Evolutionary conservation across 92 coral and sea anemone species (phyloP).

Genomic region (Porites rus): DNA sequence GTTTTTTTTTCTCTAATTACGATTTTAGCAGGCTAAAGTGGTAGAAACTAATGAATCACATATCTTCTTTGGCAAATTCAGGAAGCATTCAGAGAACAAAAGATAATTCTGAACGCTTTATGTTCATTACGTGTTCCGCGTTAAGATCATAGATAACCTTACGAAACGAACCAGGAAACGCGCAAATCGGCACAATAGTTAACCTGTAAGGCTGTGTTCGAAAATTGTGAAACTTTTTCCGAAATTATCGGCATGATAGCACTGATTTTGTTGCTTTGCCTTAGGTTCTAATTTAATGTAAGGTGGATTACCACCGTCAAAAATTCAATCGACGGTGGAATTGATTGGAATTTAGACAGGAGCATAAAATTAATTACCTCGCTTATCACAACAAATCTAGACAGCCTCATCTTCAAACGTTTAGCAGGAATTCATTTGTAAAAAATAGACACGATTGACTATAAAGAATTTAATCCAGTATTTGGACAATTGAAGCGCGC

Average conservation of each 20-base stretch:
- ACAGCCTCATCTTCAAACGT: constrained; percentile 1
- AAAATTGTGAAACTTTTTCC: too few relatives aligned
- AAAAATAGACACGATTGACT: not conserved
- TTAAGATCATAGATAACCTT: not conserved
- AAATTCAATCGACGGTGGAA: not conserved
- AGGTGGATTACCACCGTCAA: too few relatives aligned
- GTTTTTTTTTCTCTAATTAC: not conserved
- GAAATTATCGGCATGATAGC: too few relatives aligned
- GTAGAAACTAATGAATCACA: not conserved
- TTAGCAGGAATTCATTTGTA: not conserved
- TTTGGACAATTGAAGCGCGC: too few relatives aligned
- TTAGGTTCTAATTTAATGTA: too few relatives aligned
- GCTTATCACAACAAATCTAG: not conserved
- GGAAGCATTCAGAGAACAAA: not conserved
- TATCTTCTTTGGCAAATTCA: not conserved
- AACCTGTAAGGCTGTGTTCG: too few relatives aligned
- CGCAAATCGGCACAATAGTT: not conserved
- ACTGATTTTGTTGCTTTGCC: not conserved
- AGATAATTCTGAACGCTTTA: not conserved
- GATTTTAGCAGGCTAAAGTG: not conserved
- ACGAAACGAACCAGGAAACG: not conserved
- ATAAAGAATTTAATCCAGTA: not conserved
- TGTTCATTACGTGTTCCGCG: not conserved
- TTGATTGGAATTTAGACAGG: not conserved
- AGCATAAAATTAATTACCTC: not conserved